A percentile compares a stretch with the other conserved stretches of the same genome.
Evolutionary conservation across 92 coral and sea anemone species (phyloP).

Genomic region (Diadumene lineata): DNA sequence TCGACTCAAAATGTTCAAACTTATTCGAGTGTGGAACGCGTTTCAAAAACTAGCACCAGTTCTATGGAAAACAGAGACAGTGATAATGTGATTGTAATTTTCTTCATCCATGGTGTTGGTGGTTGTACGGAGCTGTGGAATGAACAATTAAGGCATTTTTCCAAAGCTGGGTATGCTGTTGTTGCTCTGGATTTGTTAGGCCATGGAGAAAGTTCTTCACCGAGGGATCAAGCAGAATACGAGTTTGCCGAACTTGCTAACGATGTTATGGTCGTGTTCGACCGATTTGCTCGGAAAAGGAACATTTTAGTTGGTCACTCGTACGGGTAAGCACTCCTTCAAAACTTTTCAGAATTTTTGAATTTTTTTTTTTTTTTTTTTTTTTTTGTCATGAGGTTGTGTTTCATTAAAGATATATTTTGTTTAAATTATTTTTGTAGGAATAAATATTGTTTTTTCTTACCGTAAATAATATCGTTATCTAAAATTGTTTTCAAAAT

Average conservation of each 20-base stretch:
- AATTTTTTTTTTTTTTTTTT: neutral
- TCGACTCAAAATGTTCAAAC: conserved; percentile 30
- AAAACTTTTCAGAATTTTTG: too few relatives aligned
- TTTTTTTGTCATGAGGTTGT: neutral
- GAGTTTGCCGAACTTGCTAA: conserved; percentile 74
- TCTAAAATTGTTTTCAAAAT: too few relatives aligned
- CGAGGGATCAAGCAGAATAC: conserved; percentile 64
- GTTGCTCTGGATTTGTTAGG: conserved; percentile 94
- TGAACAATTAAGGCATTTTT: conserved; percentile 83
- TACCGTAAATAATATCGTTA: too few relatives aligned
- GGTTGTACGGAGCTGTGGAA: conserved; percentile 94
- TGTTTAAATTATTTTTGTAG: too few relatives aligned
- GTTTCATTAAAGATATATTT: too few relatives aligned
- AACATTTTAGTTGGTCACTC: conserved; percentile 97
- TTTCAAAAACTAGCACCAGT: conserved; percentile 17
- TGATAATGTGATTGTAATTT: conserved; percentile 67
- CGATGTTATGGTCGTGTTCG: conserved; percentile 84
- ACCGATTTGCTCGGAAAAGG: conserved; percentile 83
- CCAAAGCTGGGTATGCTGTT: conserved; percentile 82
- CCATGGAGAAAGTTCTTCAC: conserved; percentile 91
- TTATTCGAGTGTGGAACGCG: neutral
- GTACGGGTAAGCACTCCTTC: conserved; percentile 99
- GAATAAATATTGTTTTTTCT: too few relatives aligned
- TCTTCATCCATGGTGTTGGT: conserved; percentile 96
- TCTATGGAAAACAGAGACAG: conserved; percentile 29